Evolutionary conservation across 2,888 invertebrate species (phyloP), one percentile per base, ranked within the genome.

Genomic region (Tachina lurida): DNA sequence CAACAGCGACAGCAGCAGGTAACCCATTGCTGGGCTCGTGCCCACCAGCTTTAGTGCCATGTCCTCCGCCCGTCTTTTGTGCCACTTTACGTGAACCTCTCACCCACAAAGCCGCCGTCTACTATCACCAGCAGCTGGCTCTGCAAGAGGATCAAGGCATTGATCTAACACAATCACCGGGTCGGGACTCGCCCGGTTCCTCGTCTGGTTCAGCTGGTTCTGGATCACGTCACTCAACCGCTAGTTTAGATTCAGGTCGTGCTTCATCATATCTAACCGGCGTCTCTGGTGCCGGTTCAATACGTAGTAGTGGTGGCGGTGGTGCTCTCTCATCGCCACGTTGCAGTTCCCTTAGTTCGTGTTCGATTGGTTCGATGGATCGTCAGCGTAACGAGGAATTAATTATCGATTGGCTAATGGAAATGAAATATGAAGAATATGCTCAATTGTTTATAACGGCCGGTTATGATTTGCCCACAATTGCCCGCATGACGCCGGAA

Each of bases 401-500:
- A 88, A 96, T 99, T 90, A 97, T 96, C 93, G 97, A 97, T 86
- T 99, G 99, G 98, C 94, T 99, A 91, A 95, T 97, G 84, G 98
- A 98, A 91, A 94, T 98, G 86, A 95, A 99, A 58, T 97, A 97
- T 94, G 98, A 98, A 91, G 98, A 98, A 92, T 99, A 99, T 93
- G 97, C 97, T 88, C 95, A 97, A 67, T 95, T 98, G 82, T 99
- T 99, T 93, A 95, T 97, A 87, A 96, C 97, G 58, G 98, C 99
- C 15, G 99, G 99, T 52, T 99, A 99, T 93, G 99, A 99, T 94
- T 95, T 99, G 93, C 97, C 98, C 41, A 99, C 99, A 2, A 98
- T 99, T 90, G 97, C 98, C n/a, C 95, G 98, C 89, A 99, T 99
- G 98, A 99, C 99, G 15, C 99, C 99, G 0, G 99, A 99, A 93